Percentiles rank a stretch among this genome's conserved stretches.
Conservation (phyloP, 2,797 vertebrate species). For the Arnoldichthys spilopterus region DNA sequence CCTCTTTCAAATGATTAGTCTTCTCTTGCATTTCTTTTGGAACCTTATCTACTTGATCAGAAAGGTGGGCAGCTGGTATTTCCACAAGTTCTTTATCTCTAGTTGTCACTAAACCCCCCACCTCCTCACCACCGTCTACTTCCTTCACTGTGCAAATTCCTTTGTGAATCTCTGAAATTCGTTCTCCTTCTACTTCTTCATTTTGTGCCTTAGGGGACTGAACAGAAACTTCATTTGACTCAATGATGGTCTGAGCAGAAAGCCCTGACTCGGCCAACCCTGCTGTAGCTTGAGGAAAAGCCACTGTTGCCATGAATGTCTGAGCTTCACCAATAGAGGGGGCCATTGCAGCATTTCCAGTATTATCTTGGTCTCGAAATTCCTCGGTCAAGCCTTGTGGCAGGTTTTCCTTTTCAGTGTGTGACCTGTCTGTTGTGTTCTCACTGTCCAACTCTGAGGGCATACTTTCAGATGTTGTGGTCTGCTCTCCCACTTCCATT, state of each 20-base stretch:
- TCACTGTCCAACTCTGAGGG: conserved; percentile 11
- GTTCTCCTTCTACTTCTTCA: background rate
- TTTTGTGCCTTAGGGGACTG: background rate
- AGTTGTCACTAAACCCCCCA: background rate
- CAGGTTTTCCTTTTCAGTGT: background rate
- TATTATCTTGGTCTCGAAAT: background rate
- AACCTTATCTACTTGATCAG: background rate
- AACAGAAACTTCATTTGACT: background rate
- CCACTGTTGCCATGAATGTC: background rate
- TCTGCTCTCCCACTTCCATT: conserved; percentile 7
- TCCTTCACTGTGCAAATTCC: background rate
- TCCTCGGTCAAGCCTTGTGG: background rate
- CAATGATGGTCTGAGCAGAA: background rate
- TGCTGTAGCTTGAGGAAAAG: background rate
- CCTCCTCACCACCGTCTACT: background rate
- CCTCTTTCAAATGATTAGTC: background rate
- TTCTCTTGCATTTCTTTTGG: background rate
- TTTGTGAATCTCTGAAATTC: background rate
- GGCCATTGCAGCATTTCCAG: background rate
- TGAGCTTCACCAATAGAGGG: conserved; percentile 37
- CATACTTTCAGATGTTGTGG: conserved; percentile 46
- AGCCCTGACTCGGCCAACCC: background rate
- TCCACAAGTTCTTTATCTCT: background rate
- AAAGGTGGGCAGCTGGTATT: background rate
- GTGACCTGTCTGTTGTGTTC: conserved; percentile 45